These are phyloP conservation scores for Charaxes varanes DNA, from an alignment of 1,140 invertebrate genomes.

Conservation along the genomic window DNA sequence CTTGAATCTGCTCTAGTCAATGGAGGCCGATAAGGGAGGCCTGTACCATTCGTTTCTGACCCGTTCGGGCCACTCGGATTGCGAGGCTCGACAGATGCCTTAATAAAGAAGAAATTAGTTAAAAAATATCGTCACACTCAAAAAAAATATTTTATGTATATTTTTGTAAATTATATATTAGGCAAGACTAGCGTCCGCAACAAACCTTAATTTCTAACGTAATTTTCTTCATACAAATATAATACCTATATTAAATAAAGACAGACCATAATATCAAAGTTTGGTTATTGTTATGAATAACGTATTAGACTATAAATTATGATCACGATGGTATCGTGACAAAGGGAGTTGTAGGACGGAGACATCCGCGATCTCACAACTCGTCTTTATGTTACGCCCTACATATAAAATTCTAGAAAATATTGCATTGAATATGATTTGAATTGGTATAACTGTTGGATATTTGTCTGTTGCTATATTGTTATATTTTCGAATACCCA, in stretches of 20 bases:
- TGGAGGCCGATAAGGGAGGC: constrained; percentile 41
- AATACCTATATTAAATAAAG: too few species aligned
- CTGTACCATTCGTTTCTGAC: constrained; percentile 24
- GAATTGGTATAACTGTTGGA: neutral
- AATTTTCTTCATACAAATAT: neutral
- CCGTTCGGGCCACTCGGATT: constrained; percentile 35
- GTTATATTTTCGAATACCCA: too few species aligned
- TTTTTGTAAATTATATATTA: too few species aligned
- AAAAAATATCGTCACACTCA: neutral
- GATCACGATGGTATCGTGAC: constrained; percentile 1
- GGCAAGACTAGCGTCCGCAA: too few species aligned
- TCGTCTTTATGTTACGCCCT: neutral
- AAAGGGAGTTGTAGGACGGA: constrained; percentile 23
- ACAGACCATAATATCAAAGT: too few species aligned
- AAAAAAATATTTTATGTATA: neutral
- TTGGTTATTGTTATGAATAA: too few species aligned
- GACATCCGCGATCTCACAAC: constrained; percentile 20
- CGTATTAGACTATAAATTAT: too few species aligned
- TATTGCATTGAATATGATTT: neutral
- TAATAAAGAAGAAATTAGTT: constrained; percentile 15
- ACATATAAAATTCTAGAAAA: neutral
- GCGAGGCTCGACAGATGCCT: constrained; percentile 50
- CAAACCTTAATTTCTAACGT: too few species aligned
- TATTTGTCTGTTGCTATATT: too few species aligned
- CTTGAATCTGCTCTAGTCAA: constrained; percentile 68